phyloP scores from a whole-genome alignment of 2,888 invertebrate genomes.

The Conchocele bisecta region DNA sequence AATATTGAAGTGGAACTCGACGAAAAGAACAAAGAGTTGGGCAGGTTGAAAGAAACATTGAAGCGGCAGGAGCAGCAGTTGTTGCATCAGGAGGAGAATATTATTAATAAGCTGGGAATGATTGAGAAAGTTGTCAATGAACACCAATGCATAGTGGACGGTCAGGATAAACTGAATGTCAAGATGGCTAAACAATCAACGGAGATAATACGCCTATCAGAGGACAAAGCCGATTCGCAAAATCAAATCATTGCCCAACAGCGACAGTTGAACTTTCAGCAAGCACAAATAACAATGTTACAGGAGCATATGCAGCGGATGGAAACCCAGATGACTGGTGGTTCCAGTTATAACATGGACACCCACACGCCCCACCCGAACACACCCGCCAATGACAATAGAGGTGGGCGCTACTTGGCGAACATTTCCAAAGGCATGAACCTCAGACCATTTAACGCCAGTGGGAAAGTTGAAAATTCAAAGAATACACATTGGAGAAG shows the following conservation, averaged over 20 bases:
- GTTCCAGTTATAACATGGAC: conserved; percentile 17
- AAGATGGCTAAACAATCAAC: conserved; percentile 51
- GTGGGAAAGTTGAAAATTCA: conserved; percentile 61
- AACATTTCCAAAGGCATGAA: conserved; percentile 51
- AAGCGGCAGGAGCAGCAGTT: conserved; percentile 61
- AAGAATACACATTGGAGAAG: conserved; percentile 62
- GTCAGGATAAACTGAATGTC: conserved; percentile 60
- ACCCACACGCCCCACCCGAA: conserved; percentile 19
- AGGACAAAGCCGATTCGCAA: conserved; percentile 60
- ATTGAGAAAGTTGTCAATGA: conserved; percentile 62
- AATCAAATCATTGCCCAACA: conserved; percentile 60
- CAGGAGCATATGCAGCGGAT: conserved; percentile 63
- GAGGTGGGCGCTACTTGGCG: conserved; percentile 43
- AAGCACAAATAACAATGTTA: conserved; percentile 61
- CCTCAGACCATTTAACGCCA: conserved; percentile 59
- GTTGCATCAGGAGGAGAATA: conserved; percentile 54
- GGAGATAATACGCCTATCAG: conserved; percentile 51
- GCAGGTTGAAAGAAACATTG: conserved; percentile 50
- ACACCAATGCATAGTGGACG: conserved; percentile 56
- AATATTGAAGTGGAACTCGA: conserved; percentile 58
- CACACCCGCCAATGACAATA: conserved; percentile 30
- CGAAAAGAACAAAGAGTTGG: conserved; percentile 54
- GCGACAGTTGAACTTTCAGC: conserved; percentile 63
- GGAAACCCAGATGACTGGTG: conserved; percentile 41
- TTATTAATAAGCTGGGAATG: conserved; percentile 57